Evolutionary conservation across 1,140 invertebrate genomes (phyloP), one percentile per base, ranked within the genome.

Genomic region (Hyles vespertilio): DNA sequence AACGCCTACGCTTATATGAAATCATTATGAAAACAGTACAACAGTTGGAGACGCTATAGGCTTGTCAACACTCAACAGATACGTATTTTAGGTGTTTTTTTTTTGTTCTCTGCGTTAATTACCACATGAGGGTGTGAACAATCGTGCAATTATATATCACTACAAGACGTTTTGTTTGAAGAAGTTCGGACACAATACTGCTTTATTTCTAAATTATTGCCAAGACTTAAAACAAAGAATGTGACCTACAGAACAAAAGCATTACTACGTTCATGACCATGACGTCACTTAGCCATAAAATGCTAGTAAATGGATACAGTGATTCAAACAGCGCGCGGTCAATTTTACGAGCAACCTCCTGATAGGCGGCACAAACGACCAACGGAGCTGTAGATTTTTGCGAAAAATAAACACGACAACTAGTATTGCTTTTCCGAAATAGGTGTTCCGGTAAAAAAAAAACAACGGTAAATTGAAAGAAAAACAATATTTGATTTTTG

Each of bases 301-400:
- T 46, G 12, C 54, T 48, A 53, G 46, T 59, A 65, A 65, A 67
- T 63, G 55, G 55, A 44, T 34, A 60, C 58, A 59, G 49, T 60
- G 51, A 72, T 65, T 66, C 54, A 73, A 73, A 64, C 65, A 61
- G 59, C n/a, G n/a, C n/a, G n/a, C 61, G 69, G 59, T 67, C 59
- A 65, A 65, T 65, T 72, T 69, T 67, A 71, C 66, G 66, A 67
- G 47, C 61, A 61, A 69, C 59, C 59, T 63, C 56, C 56, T 51
- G 58, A 53, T 57, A 47, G 48, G 11, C 45, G 11, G 56, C 50
- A 11, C 50, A n/a, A 49, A 36, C 45, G 45, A 47, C 32, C 33
- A 10, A 40, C 51, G 10, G 32, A 9, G 10, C 32, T 32, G 9
- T 47, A n/a, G 22, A 47, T 44, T 57, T 56, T 56, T 48, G 9